Conservation (phyloP, 2,113 vertebrate genomes). For the Scartelaos histophorus region DNA sequence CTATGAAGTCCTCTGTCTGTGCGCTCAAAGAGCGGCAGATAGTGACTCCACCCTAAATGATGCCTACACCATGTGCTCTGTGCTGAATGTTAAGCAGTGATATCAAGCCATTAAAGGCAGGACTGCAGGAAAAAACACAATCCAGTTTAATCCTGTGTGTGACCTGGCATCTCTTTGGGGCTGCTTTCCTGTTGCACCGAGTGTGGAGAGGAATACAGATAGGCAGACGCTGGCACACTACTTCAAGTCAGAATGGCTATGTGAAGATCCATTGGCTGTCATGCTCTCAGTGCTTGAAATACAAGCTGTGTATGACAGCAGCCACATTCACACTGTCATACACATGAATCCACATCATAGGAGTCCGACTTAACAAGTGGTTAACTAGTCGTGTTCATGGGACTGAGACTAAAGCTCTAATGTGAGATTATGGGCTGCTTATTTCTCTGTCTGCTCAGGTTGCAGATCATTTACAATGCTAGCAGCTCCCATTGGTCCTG, state of each 20-base stretch:
- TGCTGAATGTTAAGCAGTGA: constrained; percentile 79
- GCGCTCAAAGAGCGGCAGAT: constrained; percentile 74
- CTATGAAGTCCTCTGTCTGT: constrained; percentile 74
- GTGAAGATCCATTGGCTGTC: constrained; percentile 67
- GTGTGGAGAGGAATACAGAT: constrained; percentile 77
- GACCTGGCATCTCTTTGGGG: constrained; percentile 80
- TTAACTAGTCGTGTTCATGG: constrained; percentile 62
- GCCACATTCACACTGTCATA: constrained; percentile 34
- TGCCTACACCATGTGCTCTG: constrained; percentile 71
- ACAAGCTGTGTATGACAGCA: constrained; percentile 36
- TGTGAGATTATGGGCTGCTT: constrained; percentile 75
- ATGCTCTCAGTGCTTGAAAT: constrained; percentile 61
- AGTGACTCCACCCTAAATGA: constrained; percentile 78
- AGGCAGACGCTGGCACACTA: constrained; percentile 58
- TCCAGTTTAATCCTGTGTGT: constrained; percentile 80
- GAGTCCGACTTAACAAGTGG: constrained; percentile 33
- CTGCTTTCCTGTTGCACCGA: constrained; percentile 76
- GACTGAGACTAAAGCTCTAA: constrained; percentile 62
- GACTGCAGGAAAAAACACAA: constrained; percentile 79
- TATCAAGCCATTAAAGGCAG: constrained; percentile 81
- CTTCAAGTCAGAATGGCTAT: constrained; percentile 68
- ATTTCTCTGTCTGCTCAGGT: constrained; percentile 76
- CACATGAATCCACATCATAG: constrained; percentile 45
- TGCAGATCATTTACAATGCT: constrained; percentile 89
- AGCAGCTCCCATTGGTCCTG: constrained; percentile 93